Evolutionary conservation across 2,797 vertebrate genomes (phyloP), one percentile per base, ranked within the genome.

Genomic region (Harpagifer antarcticus): DNA sequence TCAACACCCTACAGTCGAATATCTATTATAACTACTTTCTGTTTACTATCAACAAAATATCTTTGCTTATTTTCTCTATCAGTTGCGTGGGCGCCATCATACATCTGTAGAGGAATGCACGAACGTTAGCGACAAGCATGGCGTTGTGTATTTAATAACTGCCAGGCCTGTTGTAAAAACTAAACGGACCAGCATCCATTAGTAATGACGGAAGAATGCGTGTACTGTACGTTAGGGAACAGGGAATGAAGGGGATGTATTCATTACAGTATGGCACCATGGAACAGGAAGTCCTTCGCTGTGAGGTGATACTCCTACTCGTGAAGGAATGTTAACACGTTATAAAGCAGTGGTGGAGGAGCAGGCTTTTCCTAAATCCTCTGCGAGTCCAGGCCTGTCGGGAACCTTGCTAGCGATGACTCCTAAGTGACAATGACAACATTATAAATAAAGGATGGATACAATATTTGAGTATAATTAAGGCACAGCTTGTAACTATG

Each of bases 361-460:
- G 90, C 93, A 87, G 90, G 92, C 83, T 92, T 92, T 92, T 92
- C 89, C 81, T 86, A 91, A 91, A 91, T 88, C 85, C 64, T 87
- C 45, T 63, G 74, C 95, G 58, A 54, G 95, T 85, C 82, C 40
- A 15, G 79, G 69, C 95, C 71, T 83, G 93, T 81, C 55, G 5
- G 77, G 66, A 72, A 80, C 86, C 75, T 81, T 84, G 87, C 67
- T 77, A 58, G 42, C 53, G 59, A 72, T 84, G 76, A 77, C 62
- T 86, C 73, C 68, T 48, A 31, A 70, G 84, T 84, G 91, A 94
- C 92, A 91, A 66, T 91, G 93, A 92, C 91, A 93, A 48, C 72
- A 70, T 61, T 42, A 44, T 11, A 42, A 83, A 85, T 52, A 78
- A 81, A 90, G 69, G 74, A 52, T 42, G 42, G 17, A 53, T 54